Base-by-base conservation (phyloP, 53 echinoderm and acorn worm genomes). In the Astropecten irregularis region DNA sequence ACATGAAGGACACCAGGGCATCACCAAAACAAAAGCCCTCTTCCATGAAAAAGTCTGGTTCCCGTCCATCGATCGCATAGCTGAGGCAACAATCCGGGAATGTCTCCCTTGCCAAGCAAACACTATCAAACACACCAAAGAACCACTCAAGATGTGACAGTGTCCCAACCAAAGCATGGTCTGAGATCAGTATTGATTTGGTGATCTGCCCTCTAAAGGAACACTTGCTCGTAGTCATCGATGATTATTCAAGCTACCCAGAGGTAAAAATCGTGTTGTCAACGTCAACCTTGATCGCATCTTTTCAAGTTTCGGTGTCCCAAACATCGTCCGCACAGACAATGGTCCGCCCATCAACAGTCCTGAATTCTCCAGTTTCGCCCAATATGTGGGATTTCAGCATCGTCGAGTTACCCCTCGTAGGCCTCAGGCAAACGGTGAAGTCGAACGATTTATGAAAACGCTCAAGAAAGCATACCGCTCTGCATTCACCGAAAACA, bases 281-380 rank as follows among this genome's bases (percentile, higher is more conserved):
- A n/a, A n/a, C n/a, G n/a, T n/a, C n/a, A n/a, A n/a, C n/a, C n/a
- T n/a, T n/a, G n/a, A n/a, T n/a, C n/a, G 20, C 9, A 83, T 93
- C 14, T 93, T 93, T 52, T 56, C 93, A 2, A 69, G 63, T 26
- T 89, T 81, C 37, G 89, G 89, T 28, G 73, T 86, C 4, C 89
- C 88, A 10, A 20, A 82, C 9, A 50, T 66, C 0, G 83, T 92
- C 28, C 65, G 83, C 21, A 82, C 73, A 2, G 92, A 92, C 40
- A 92, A 92, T 71, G 92, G 92, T 15, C 86, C 92, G 7, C n/a
- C 92, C 89, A 82, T 89, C 56, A 73, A 86, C 46, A 76, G 86
- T 44, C 33, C 42, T n/a, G 84, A 91, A 68, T 91, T 87, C 49
- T 46, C 39, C 27, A 4, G 39, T 21, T 85, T 92, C 40, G 81